Evolutionary conservation across 1,140 invertebrate species (phyloP), one percentile per base, ranked within the genome.

Genomic region (Sinonovacula constricta): DNA sequence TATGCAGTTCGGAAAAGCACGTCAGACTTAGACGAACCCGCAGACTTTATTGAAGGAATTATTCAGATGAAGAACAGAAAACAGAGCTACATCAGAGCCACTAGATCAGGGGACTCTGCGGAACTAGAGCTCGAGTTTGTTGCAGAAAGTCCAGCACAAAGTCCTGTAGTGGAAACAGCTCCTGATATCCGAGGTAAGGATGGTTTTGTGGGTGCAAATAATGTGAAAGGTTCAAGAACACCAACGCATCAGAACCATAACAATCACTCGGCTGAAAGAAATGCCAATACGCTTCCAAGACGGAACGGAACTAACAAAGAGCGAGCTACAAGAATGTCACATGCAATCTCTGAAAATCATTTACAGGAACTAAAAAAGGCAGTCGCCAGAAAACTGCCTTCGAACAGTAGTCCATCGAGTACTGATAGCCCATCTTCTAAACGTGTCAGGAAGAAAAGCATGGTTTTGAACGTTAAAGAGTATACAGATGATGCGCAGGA

Each of bases 31-130:
- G 82, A 84, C 15, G 79, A 84, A 54, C 76, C 82, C 1, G 80
- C 83, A 5, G 89, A 89, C 60, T 89, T 86, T 74, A 89, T 89
- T 57, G 89, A 90, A 36, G 87, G 84, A 18, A 83, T 88, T 5
- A 66, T 88, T 34, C 81, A 84, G 24, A 86, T 81, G 63, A 83
- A 86, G 59, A 76, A 75, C 36, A 81, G 88, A 2, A 89, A 89
- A 80, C 84, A 87, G 49, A 89, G 88, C 49, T 89, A 88, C 59
- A 79, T 88, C 30, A 82, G 81, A 72, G 88, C 87, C 12, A 84
- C 87, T 0, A 81, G 81, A 53, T 62, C 66, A 18, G 78, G 79
- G 5, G 79, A 81, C 1, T 36, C 28, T 14, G 14, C 54, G 3
- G 72, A 76, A 15, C 53, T 76, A n/a, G 72, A 76, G 31, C 10